Conservation (phyloP, 2,888 invertebrate species). For the Protula sp. region DNA sequence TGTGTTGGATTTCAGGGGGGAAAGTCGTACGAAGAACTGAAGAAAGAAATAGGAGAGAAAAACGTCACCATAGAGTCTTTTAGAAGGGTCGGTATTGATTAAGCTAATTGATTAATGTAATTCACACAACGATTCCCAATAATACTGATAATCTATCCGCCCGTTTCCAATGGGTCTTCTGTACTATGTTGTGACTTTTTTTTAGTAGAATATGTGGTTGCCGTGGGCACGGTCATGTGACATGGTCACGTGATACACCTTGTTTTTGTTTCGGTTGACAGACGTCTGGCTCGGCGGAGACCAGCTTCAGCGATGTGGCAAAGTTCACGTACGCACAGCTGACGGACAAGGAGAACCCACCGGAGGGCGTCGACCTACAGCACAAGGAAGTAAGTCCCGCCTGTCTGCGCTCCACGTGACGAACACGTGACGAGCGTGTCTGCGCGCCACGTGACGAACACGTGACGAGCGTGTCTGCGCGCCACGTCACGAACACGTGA, state of each 20-base stretch:
- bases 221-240: no score
- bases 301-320: slow-evolving; percentile 33
- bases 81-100: background rate
- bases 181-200: no score
- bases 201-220: no score
- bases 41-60: slow-evolving; percentile 57
- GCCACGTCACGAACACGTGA: no score
- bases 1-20: slow-evolving; percentile 56
- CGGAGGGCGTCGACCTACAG: slow-evolving; percentile 75
- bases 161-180: no score
- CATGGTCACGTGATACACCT: no score
- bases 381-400: slow-evolving; percentile 64
- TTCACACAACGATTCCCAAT: no score
- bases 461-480: no score
- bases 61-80: slow-evolving; percentile 53
- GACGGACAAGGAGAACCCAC: slow-evolving; percentile 67
- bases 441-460: no score
- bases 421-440: no score
- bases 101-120: no score
- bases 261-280: background rate
- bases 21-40: slow-evolving; percentile 57
- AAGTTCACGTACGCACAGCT: slow-evolving; percentile 67
- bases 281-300: slow-evolving; percentile 14
- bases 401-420: background rate
- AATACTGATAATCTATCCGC: no score